Evolutionary conservation across 2,113 vertebrate genomes (phyloP).

Genomic region (Mirza zaza): DNA sequence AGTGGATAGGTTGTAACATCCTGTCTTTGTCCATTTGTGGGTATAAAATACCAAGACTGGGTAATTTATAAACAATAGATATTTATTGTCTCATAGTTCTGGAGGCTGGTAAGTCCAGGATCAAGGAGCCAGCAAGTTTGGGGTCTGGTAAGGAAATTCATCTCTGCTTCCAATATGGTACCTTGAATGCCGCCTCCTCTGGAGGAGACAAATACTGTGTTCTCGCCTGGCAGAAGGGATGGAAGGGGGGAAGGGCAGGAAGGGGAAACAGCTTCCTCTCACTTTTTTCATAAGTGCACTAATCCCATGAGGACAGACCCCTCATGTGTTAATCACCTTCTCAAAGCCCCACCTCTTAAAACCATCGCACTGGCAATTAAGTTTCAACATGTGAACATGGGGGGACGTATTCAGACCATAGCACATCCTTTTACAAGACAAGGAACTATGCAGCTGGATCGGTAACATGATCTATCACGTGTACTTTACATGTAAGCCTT

Average conservation of each 20-base stretch:
- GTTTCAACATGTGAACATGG: neutral
- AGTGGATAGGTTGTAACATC: neutral
- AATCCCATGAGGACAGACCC: too few species aligned
- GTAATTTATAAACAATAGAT: neutral
- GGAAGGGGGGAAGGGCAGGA: too few species aligned
- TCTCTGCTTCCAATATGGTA: neutral
- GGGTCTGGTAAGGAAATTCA: neutral
- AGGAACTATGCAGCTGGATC: neutral
- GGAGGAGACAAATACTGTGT: too few species aligned
- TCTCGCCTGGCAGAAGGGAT: too few species aligned
- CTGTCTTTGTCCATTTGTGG: neutral
- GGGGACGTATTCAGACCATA: neutral
- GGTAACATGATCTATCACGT: neutral
- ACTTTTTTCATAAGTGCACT: too few species aligned
- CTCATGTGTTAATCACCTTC: too few species aligned
- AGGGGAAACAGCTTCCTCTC: too few species aligned
- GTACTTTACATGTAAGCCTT: neutral
- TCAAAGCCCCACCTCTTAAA: neutral
- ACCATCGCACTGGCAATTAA: neutral
- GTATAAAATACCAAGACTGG: neutral
- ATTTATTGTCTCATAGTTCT: neutral
- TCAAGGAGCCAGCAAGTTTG: neutral
- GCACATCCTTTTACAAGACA: neutral
- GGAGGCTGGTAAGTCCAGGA: neutral
- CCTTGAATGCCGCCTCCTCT: too few species aligned